Evolutionary conservation across 2,797 vertebrate species (phyloP).

Genomic region (Clamator glandarius): DNA sequence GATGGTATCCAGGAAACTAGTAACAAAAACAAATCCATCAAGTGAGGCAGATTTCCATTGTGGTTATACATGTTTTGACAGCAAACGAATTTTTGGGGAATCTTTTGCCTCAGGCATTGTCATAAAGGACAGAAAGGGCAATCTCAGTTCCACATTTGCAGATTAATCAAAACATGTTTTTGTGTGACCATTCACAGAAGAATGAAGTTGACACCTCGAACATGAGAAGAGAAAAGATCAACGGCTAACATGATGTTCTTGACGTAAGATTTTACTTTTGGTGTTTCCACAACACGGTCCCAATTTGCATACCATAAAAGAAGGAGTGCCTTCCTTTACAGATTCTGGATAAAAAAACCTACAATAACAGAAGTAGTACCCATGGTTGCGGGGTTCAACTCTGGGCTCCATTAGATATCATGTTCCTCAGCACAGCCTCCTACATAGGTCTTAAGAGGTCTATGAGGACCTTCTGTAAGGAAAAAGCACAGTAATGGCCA

Average conservation of each 20-base stretch:
- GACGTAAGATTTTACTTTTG: neutral
- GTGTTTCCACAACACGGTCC: neutral
- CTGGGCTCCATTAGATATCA: neutral
- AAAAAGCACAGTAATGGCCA: neutral
- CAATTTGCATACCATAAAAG: neutral
- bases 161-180: neutral
- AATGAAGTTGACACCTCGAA: neutral
- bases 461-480: neutral
- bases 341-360: neutral
- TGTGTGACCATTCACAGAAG: neutral
- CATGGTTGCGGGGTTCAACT: neutral
- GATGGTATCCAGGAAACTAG: neutral
- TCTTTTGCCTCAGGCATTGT: neutral
- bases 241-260: neutral
- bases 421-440: neutral
- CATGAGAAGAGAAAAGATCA: neutral
- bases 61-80: neutral
- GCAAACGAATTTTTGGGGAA: neutral
- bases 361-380: neutral
- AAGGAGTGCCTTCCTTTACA: neutral
- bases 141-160: neutral
- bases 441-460: neutral
- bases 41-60: neutral
- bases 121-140: neutral
- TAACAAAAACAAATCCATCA: neutral